phyloP scores from a whole-genome alignment of 2,113 vertebrate genomes.

The Elanus axillaris region DNA sequence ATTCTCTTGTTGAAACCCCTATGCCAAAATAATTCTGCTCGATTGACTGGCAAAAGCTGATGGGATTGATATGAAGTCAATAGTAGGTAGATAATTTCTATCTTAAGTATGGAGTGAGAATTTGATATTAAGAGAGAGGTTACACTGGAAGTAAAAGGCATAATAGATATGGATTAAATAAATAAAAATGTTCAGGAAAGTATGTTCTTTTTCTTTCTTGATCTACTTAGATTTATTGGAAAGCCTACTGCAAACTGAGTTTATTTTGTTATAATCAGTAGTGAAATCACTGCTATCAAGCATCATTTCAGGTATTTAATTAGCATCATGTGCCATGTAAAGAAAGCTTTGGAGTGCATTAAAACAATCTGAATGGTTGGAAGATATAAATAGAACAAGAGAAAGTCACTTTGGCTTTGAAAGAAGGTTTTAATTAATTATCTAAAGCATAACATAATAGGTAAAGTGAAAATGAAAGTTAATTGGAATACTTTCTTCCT shows the following conservation, averaged over 20 bases:
- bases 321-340: constrained; percentile 46
- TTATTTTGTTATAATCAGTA: constrained; percentile 57
- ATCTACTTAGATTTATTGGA: not conserved
- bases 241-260: not conserved
- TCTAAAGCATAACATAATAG: constrained; percentile 10
- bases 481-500: constrained; percentile 35
- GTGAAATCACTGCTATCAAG: constrained; percentile 50
- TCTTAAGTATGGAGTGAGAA: not conserved
- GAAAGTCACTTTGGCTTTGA: constrained; percentile 21
- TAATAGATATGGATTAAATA: not conserved
- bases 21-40: not conserved
- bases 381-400: constrained; percentile 29
- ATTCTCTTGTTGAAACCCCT: not conserved
- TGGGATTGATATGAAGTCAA: not conserved
- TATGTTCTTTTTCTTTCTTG: not conserved
- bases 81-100: not conserved
- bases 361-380: constrained; percentile 26
- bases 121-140: not conserved
- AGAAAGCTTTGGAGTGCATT: constrained; percentile 31
- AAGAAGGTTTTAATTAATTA: constrained; percentile 61
- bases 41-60: not conserved
- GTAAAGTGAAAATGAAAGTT: constrained; percentile 42
- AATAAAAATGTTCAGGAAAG: not conserved
- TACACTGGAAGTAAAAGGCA: not conserved
- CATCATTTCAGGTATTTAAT: constrained; percentile 22